Conservation (phyloP, 2,888 invertebrate species). For the Thumatha senex region DNA sequence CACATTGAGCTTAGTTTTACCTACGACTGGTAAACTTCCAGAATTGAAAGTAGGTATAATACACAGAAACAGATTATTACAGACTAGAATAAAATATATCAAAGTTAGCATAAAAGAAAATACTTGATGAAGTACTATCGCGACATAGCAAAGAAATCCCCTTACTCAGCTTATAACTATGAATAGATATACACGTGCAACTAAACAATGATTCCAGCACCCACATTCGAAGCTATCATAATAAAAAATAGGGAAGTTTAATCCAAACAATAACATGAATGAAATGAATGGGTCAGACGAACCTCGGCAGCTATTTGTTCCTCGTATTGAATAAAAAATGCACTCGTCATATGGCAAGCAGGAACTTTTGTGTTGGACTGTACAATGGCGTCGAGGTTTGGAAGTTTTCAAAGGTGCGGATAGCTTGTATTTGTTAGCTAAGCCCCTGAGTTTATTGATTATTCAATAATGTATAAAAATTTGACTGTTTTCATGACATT, state of each 20-base stretch:
- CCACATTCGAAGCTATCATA: neutral
- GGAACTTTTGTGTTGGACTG: conserved; percentile 17
- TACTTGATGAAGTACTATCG: too few relatives aligned
- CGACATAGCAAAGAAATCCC: too few relatives aligned
- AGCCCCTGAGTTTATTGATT: neutral
- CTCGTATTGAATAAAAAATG: conserved; percentile 30
- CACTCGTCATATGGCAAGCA: conserved; percentile 31
- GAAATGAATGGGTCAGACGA: conserved; percentile 9
- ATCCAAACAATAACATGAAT: conserved; percentile 16
- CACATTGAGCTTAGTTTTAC: too few relatives aligned
- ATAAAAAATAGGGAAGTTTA: conserved; percentile 1
- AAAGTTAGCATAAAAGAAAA: too few relatives aligned
- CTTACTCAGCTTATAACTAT: neutral
- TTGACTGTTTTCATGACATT: too few relatives aligned
- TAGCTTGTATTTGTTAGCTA: neutral
- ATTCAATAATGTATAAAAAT: too few relatives aligned
- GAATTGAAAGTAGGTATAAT: too few relatives aligned
- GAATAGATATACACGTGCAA: conserved; percentile 1
- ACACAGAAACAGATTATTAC: too few relatives aligned
- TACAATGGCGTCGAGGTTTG: conserved; percentile 21
- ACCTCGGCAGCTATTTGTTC: conserved; percentile 28
- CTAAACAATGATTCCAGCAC: neutral
- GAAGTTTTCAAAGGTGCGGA: neutral
- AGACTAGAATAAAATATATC: too few relatives aligned
- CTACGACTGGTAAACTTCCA: too few relatives aligned